A percentile compares a stretch with the other conserved stretches of the same genome.
phyloP scores from a whole-genome alignment of 2,113 vertebrate species.

The Alethe diademata region DNA sequence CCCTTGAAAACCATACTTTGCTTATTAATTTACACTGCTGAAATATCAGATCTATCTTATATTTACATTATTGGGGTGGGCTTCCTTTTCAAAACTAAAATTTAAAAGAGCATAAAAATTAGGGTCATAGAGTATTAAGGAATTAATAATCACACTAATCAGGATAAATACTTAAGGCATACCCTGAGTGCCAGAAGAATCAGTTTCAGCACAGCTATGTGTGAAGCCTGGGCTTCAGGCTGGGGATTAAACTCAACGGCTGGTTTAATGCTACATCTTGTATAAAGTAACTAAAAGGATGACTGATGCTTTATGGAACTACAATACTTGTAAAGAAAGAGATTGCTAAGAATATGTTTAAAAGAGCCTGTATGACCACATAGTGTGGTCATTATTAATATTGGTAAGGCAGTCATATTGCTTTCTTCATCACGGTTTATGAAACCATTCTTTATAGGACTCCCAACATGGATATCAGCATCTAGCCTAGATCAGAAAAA shows the following conservation, averaged over 20 bases:
- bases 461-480: background rate
- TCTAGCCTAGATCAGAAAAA: background rate
- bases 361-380: background rate
- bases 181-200: background rate
- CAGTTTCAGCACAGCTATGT: background rate
- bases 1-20: background rate
- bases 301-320: background rate
- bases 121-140: background rate
- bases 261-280: background rate
- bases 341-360: background rate
- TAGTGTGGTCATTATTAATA: background rate
- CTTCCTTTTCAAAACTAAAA: background rate
- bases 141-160: background rate
- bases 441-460: background rate
- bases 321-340: background rate
- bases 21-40: background rate
- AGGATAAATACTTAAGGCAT: background rate
- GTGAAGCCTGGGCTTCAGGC: background rate
- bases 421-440: background rate
- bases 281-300: background rate
- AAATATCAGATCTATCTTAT: background rate
- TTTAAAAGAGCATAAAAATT: background rate
- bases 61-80: background rate
- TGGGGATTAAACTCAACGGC: background rate
- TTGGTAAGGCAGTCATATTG: background rate